Percentiles rank a stretch among this genome's conserved stretches.
Evolutionary conservation across 2,888 invertebrate genomes (phyloP).

Genomic region (Abrostola triplasia): DNA sequence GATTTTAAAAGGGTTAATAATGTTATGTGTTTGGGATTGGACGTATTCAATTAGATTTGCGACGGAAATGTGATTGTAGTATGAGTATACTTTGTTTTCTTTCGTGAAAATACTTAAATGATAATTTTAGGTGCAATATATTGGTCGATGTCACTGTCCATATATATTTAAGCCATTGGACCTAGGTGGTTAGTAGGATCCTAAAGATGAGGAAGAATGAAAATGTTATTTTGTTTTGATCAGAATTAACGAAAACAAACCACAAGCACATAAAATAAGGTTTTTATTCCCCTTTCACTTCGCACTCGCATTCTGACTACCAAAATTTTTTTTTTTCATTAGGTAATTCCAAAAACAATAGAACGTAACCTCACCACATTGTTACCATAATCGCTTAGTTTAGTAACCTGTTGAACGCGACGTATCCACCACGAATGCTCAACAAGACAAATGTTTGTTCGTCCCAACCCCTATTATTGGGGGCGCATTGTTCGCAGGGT

Average conservation of each 20-base stretch:
- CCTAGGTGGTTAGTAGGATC: too few species aligned
- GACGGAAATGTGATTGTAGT: background rate
- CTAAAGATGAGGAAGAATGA: background rate
- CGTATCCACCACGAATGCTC: conserved; percentile 48
- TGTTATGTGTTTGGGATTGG: background rate
- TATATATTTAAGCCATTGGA: too few species aligned
- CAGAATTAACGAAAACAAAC: background rate
- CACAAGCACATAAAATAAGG: background rate
- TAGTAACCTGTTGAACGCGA: conserved; percentile 75
- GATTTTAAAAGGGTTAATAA: conserved; percentile 24
- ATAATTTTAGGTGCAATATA: too few species aligned
- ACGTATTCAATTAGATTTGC: conserved; percentile 4
- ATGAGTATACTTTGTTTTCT: too few species aligned
- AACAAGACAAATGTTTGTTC: conserved; percentile 82
- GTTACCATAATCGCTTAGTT: conserved; percentile 45
- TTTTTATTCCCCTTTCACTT: too few species aligned
- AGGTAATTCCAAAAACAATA: too few species aligned
- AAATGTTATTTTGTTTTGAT: background rate
- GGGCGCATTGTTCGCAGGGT: conserved; percentile 82
- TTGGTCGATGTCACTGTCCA: too few species aligned
- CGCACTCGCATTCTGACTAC: too few species aligned
- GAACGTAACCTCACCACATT: background rate
- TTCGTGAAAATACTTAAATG: too few species aligned
- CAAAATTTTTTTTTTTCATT: too few species aligned
- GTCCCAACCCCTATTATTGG: conserved; percentile 81